Conservation (phyloP, 1,140 invertebrate genomes). For the Rhysida immarginata region DNA sequence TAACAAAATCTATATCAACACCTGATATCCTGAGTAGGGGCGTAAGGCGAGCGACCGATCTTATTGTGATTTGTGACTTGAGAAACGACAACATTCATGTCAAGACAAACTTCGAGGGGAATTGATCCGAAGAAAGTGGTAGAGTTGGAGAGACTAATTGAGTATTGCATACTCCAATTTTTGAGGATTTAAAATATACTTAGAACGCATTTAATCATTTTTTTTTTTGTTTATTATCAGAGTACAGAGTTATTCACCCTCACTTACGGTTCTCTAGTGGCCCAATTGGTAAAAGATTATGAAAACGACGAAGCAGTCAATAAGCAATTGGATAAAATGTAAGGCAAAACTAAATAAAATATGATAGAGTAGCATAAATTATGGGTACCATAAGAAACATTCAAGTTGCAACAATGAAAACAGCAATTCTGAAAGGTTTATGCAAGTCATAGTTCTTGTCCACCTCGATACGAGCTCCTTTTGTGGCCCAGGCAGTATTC, state of each 20-base stretch:
- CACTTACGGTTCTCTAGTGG: constrained; percentile 93
- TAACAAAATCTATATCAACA: not conserved
- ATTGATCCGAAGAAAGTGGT: constrained; percentile 49
- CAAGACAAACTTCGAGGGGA: constrained; percentile 39
- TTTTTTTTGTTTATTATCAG: constrained; percentile 39
- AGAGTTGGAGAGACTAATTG: constrained; percentile 21
- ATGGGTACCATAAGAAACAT: no score
- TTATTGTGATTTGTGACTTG: not conserved
- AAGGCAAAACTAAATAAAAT: constrained; percentile 5
- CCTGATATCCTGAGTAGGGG: not conserved
- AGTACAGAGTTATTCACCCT: constrained; percentile 93
- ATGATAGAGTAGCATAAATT: no score
- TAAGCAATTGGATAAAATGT: constrained; percentile 76
- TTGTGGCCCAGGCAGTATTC: no score
- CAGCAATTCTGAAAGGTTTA: no score
- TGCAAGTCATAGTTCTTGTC: no score
- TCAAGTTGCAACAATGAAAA: no score
- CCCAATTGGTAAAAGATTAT: constrained; percentile 91
- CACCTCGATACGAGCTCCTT: no score
- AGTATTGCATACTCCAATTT: no score
- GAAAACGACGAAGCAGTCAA: constrained; percentile 95
- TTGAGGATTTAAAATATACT: no score
- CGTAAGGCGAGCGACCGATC: not conserved
- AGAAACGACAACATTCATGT: constrained; percentile 30
- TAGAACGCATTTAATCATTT: not conserved